A percentile compares a stretch with the other conserved stretches of the same genome.
Evolutionary conservation across 2,888 invertebrate species (phyloP).

Genomic region (Leucoptera coffeella): DNA sequence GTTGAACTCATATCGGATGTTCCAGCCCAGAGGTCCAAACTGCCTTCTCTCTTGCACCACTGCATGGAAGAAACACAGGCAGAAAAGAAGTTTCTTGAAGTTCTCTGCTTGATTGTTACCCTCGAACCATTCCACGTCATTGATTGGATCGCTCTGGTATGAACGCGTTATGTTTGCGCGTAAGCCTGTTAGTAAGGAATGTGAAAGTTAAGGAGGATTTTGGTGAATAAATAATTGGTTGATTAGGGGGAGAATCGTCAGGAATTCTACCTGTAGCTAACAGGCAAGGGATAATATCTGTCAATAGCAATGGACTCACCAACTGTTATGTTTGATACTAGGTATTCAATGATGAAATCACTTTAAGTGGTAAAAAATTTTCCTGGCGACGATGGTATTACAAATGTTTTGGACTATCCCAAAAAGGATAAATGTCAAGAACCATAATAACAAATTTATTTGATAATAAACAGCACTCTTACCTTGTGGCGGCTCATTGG

Average conservation of each 20-base stretch:
- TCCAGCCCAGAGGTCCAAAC: constrained; percentile 94
- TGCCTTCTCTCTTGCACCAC: constrained; percentile 84
- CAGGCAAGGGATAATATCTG: too few relatives aligned
- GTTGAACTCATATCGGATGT: constrained; percentile 91
- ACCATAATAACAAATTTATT: not conserved
- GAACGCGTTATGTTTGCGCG: constrained; percentile 81
- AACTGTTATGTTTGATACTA: too few relatives aligned
- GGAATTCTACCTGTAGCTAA: too few relatives aligned
- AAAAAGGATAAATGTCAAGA: not conserved
- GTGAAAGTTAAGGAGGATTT: not conserved
- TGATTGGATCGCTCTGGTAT: constrained; percentile 80
- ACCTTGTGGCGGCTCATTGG: constrained; percentile 92
- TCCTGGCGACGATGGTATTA: too few relatives aligned
- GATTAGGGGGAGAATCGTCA: too few relatives aligned
- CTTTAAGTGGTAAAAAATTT: too few relatives aligned
- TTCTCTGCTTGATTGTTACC: constrained; percentile 65
- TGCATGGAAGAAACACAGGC: constrained; percentile 91
- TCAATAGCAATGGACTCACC: too few relatives aligned
- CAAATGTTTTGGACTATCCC: too few relatives aligned
- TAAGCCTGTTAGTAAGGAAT: constrained; percentile 25
- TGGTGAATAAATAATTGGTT: not conserved
- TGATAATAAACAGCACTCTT: constrained; percentile 3
- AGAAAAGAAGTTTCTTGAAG: constrained; percentile 83
- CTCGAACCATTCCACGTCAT: constrained; percentile 82
- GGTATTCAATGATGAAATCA: too few relatives aligned